Percentiles rank a stretch among this genome's conserved stretches.
Evolutionary conservation across 2,797 vertebrate species (phyloP).

Genomic region (Cuniculus paca): DNA sequence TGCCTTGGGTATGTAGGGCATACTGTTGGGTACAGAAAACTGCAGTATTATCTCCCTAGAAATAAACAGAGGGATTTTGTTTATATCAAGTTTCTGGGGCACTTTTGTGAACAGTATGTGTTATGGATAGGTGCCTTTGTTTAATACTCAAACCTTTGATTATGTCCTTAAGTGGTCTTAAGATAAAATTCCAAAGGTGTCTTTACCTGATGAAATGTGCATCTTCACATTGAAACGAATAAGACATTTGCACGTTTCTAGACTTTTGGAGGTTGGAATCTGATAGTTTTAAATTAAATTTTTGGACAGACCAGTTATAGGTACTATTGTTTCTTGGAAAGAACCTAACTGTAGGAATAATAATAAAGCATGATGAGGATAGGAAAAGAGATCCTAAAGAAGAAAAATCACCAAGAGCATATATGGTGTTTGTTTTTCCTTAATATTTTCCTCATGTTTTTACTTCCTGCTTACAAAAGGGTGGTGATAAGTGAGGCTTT

Average conservation of each 20-base stretch:
- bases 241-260: slow-evolving; percentile 49
- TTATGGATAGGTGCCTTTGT: slow-evolving; percentile 78
- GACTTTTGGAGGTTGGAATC: slow-evolving; percentile 53
- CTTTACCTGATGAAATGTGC: slow-evolving; percentile 64
- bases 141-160: slow-evolving; percentile 72
- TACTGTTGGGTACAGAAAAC: slow-evolving; percentile 69
- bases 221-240: slow-evolving; percentile 65
- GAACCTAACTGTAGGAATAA: not conserved
- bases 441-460: not conserved
- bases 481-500: not conserved
- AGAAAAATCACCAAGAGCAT: not conserved
- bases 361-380: not conserved
- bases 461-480: not conserved
- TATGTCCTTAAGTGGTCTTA: slow-evolving; percentile 76
- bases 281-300: slow-evolving; percentile 59
- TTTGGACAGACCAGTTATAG: not conserved
- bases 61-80: slow-evolving; percentile 68
- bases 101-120: slow-evolving; percentile 75
- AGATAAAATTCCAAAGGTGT: slow-evolving; percentile 77
- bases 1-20: slow-evolving; percentile 63
- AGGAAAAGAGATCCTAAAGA: not conserved
- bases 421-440: not conserved
- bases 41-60: slow-evolving; percentile 58
- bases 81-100: slow-evolving; percentile 77
- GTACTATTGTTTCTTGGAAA: slow-evolving; percentile 50